Evolutionary conservation across 2,113 vertebrate species (phyloP), one percentile per base, ranked within the genome.

Genomic region (Pleuronectes platessa): DNA sequence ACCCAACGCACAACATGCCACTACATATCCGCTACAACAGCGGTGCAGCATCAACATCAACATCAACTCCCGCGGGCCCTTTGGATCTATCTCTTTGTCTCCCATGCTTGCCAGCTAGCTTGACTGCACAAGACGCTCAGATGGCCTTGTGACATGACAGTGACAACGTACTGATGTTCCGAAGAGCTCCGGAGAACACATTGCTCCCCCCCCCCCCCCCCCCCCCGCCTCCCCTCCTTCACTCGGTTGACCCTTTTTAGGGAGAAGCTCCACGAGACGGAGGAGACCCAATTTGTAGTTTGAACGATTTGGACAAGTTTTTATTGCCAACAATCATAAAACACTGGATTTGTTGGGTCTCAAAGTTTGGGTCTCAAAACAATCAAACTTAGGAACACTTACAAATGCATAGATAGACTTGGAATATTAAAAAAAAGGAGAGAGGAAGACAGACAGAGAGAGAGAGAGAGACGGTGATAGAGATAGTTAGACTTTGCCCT

Each of bases 111-210:
- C 86, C 78, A 83, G 74, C 77, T 72, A 31, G 82, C 85, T 81
- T 77, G 64, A 77, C 88, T 64, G 13, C 88, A 83, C 12, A 77
- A 89, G 90, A 84, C 45, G 88, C 88, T 91, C 89, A 90, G 88
- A 74, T 74, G 80, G 88, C 85, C 88, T 82, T 40, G 81, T 93
- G 90, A 92, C 92, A 92, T 92, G 92, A 91, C 90, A 91, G 87
- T 88, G 90, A 91, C 89, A 91, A 79, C 40, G 63, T 87, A 89
- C 87, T 86, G 88, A 87, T 88, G 87, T 86, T 89, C 76, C 21
- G 68, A 74, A 72, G 78, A 83, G 82, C 72, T 40, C 60, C 60
- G 26, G 55, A 12, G 23, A 18, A 45, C 24, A 66, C 71, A 68
- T 61, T 82, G 66, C n/a, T 13, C 55, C 54, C 65, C 74, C 26